Percentiles rank a stretch among this genome's conserved stretches.
Conservation (phyloP, 2,888 invertebrate species). For the Campoletis raptor region DNA sequence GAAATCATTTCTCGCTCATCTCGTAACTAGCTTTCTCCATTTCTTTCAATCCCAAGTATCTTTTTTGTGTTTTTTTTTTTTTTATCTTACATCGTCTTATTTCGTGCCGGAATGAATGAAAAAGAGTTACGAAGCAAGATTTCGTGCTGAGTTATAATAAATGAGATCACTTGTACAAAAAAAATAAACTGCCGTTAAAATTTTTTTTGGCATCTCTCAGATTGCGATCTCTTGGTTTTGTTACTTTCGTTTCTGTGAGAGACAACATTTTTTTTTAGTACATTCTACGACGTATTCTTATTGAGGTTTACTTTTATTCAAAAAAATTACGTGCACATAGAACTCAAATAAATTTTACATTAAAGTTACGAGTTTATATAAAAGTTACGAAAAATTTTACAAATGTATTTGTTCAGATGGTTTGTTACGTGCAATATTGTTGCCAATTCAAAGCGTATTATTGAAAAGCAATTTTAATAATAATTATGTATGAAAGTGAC, state of each 20-base stretch:
- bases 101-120: background rate
- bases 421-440: background rate
- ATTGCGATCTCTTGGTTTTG: background rate
- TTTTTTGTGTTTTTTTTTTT: background rate
- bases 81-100: background rate
- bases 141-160: background rate
- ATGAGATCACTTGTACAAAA: background rate
- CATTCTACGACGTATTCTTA: background rate
- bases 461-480: background rate
- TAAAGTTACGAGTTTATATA: too few species aligned
- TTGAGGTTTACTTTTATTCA: background rate
- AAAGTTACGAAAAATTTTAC: too few species aligned
- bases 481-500: background rate
- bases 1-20: conserved; percentile 17
- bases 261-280: too few species aligned
- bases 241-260: background rate
- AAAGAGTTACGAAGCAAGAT: background rate
- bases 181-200: background rate
- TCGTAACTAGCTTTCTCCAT: conserved; percentile 47
- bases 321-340: background rate
- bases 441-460: background rate
- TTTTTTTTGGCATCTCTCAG: background rate
- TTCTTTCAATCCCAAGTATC: background rate
- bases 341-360: too few species aligned
- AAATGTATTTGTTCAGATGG: too few species aligned